phyloP scores from a whole-genome alignment of 2,113 vertebrate species.

The Rhinopomastus cyanomelas region DNA sequence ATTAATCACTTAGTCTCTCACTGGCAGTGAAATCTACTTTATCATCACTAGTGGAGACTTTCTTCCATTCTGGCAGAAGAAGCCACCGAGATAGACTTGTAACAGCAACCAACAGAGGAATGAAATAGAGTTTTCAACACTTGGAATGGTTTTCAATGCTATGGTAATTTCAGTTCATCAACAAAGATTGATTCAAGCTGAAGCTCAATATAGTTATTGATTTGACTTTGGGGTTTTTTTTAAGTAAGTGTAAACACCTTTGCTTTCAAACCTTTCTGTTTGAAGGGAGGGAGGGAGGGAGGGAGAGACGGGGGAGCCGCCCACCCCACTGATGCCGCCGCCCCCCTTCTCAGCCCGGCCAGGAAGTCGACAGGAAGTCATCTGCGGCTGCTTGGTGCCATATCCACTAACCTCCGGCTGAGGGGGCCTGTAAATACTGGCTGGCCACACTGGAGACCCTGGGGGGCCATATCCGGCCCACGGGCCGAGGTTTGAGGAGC shows the following conservation, averaged over 20 bases:
- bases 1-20: constrained; percentile 13
- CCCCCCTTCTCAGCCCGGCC: no score
- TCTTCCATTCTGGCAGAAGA: background rate
- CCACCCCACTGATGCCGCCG: no score
- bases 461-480: no score
- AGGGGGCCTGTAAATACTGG: no score
- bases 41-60: background rate
- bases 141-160: background rate
- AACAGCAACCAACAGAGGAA: background rate
- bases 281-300: no score
- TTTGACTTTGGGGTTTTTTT: background rate
- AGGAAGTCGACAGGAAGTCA: no score
- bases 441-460: no score
- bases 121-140: background rate
- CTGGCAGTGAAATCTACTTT: constrained; percentile 7
- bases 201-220: background rate
- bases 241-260: background rate
- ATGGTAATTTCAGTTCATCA: background rate
- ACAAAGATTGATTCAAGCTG: background rate
- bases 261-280: background rate
- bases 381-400: no score
- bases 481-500: no score
- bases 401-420: no score
- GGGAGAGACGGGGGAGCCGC: no score
- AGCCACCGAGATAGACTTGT: background rate